A percentile compares a stretch with the other conserved stretches of the same genome.
These are phyloP conservation scores for Anguilla obscura DNA, from an alignment of 2,797 vertebrate genomes.

Conservation along the genomic window DNA sequence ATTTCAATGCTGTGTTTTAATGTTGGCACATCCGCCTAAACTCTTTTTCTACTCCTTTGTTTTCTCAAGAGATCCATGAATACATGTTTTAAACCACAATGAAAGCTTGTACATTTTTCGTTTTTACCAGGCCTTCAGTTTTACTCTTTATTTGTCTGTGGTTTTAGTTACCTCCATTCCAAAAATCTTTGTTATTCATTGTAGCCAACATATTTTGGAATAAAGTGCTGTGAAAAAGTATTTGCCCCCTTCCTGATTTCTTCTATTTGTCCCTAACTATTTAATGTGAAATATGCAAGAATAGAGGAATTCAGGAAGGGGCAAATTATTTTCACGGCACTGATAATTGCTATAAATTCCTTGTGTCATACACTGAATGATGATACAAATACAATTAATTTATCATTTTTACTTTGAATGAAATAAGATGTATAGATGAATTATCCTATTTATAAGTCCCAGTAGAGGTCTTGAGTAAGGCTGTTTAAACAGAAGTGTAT, in stretches of 20 bases:
- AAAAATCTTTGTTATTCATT: background rate
- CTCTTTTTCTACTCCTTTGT: background rate
- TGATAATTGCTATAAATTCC: no score
- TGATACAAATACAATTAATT: background rate
- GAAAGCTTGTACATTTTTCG: background rate
- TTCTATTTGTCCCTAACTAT: no score
- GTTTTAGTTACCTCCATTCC: background rate
- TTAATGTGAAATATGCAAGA: no score
- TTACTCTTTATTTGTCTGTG: background rate
- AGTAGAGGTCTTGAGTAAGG: background rate
- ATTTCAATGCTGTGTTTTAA: background rate
- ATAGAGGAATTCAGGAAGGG: no score
- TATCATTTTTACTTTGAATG: background rate
- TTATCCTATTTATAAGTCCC: background rate
- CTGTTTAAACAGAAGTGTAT: conserved; percentile 24
- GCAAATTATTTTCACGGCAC: no score
- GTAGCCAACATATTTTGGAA: background rate
- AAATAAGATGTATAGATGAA: background rate
- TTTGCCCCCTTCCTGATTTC: no score
- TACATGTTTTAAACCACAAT: background rate
- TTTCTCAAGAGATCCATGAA: background rate
- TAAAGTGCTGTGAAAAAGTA: background rate
- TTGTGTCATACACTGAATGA: no score
- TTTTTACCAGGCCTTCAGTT: background rate
- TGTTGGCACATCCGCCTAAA: background rate